Base-by-base conservation (phyloP, 2,888 invertebrate species). In the Lagria hirta region DNA sequence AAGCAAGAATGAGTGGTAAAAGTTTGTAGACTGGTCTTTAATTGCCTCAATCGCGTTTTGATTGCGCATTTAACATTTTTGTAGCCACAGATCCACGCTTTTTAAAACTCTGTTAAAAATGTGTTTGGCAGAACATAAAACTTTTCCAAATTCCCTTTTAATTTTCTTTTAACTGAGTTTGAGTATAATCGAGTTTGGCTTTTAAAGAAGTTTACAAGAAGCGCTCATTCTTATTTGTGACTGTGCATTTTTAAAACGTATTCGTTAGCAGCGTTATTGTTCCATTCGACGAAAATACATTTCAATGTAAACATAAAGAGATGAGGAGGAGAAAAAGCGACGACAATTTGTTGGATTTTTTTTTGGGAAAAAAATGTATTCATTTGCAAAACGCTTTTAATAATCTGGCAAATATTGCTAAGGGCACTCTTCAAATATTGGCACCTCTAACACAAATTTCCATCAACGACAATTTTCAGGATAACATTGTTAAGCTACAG, bases 401-500 rank as follows among this genome's bases (percentile, higher is more conserved):
- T 41, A 10, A 6, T 7, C 18, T 26, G 6, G 28, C 22, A 40
- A 43, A 43, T 36, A 47, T 22, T 15, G 43, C 53, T 40, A 10
- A 18, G 12, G 33, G 48, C 51, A 24, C 48, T 47, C 18, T 30
- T 38, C 38, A 53, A 43, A 35, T 43, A 52, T 49, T 37, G 37
- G 28, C 37, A 28, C 37, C 37, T n/a, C n/a, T 41, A 41, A 51
- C 52, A 54, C 41, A 58, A 62, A 62, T 65, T 64, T 64, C 60
- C 60, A 64, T 64, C 64, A 62, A 45, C 61, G 52, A 44, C 64
- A 64, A 62, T 62, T 70, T 70, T 65, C 68, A 57, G 54, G 56
- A 64, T 70, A 71, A 70, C 69, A 65, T 62, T 66, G 66, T 71
- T 71, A 70, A 46, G 52, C 62, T 55, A 64, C 68, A 67, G 69